A percentile compares a stretch with the other conserved stretches of the same genome.
phyloP scores from a whole-genome alignment of 2,888 invertebrate genomes.

The Apotomis turbidana region DNA sequence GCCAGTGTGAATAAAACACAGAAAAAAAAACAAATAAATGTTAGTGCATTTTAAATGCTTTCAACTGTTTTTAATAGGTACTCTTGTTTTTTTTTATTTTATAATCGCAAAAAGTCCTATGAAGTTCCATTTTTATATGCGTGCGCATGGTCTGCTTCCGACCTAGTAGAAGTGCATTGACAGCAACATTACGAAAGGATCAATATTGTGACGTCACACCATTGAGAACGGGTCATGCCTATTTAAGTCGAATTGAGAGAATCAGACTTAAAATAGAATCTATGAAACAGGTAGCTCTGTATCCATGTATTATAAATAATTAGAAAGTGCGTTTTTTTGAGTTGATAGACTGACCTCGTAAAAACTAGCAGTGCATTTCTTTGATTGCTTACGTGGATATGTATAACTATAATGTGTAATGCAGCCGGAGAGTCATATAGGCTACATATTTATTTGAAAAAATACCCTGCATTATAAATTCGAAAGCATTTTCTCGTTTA shows the following conservation, averaged over 20 bases:
- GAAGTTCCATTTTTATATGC: slow-evolving; percentile 47
- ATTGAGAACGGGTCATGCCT: slow-evolving; percentile 60
- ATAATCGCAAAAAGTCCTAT: not conserved
- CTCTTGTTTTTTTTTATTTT: not conserved
- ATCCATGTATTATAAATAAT: not conserved
- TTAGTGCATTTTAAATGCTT: not conserved
- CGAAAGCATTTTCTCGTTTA: too few relatives aligned
- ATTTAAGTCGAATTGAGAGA: slow-evolving; percentile 50
- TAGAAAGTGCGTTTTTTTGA: too few relatives aligned
- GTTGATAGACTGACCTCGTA: too few relatives aligned
- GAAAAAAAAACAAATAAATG: not conserved
- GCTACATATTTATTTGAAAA: too few relatives aligned
- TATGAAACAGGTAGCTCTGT: not conserved
- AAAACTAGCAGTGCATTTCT: too few relatives aligned
- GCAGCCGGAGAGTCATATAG: too few relatives aligned
- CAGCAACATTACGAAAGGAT: slow-evolving; percentile 56
- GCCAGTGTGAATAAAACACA: slow-evolving; percentile 47
- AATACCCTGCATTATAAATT: too few relatives aligned
- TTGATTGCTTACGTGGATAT: too few relatives aligned
- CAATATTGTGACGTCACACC: slow-evolving; percentile 79
- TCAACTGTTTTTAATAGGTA: not conserved
- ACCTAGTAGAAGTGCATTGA: slow-evolving; percentile 58
- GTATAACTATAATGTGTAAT: too few relatives aligned
- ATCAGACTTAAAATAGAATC: slow-evolving; percentile 48
- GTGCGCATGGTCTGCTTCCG: slow-evolving; percentile 55